These are phyloP conservation scores for Notodonta ziczac DNA, from an alignment of 2,888 invertebrate genomes.

Conservation along the genomic window DNA sequence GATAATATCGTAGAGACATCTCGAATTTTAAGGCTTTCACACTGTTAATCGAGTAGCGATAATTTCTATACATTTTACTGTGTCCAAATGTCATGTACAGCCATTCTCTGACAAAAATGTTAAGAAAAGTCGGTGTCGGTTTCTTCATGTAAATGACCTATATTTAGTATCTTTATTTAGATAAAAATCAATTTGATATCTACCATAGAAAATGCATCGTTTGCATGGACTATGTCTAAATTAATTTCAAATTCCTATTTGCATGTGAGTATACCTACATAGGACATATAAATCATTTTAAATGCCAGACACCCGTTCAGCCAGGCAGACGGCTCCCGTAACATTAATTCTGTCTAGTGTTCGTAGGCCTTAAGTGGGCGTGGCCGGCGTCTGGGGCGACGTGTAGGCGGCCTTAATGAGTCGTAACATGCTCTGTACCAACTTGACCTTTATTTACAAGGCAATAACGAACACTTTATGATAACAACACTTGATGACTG, in stretches of 20 bases:
- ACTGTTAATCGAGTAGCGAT: no score
- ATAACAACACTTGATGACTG: not conserved
- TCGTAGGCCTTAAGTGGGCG: slow-evolving; percentile 48
- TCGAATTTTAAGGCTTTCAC: no score
- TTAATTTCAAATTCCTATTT: not conserved
- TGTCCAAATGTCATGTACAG: no score
- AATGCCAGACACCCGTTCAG: not conserved
- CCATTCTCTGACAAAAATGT: no score
- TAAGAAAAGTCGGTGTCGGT: no score
- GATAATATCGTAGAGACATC: no score
- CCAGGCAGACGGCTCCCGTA: slow-evolving; percentile 41
- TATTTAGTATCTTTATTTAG: no score
- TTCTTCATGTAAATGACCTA: no score
- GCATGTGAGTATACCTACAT: not conserved
- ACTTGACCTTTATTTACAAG: slow-evolving; percentile 51
- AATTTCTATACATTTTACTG: no score
- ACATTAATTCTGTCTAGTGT: slow-evolving; percentile 49
- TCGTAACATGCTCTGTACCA: slow-evolving; percentile 29
- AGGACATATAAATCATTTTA: not conserved
- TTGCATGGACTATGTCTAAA: no score
- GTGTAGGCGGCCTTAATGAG: slow-evolving; percentile 61
- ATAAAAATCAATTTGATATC: no score
- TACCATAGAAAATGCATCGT: no score
- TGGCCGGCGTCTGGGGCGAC: slow-evolving; percentile 51
- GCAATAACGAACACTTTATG: not conserved